These are phyloP conservation scores for Temnothorax ravouxi DNA, from an alignment of 2,888 invertebrate genomes.

Conservation along the genomic window DNA sequence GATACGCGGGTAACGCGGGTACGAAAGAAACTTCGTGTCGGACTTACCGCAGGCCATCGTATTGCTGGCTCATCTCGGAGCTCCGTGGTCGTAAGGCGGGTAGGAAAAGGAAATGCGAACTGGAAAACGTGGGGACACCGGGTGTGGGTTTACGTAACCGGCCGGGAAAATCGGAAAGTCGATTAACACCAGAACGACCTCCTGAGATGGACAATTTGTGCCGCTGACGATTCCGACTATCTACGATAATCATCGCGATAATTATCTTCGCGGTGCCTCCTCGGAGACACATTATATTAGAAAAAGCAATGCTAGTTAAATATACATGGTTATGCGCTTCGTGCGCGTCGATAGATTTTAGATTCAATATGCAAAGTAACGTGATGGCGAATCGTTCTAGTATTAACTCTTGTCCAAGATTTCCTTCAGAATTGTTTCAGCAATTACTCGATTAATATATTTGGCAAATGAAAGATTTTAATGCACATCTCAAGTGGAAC, in stretches of 20 bases:
- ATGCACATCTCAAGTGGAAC: background rate
- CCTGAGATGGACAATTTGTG: background rate
- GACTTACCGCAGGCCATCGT: slow-evolving; percentile 57
- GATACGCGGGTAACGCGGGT: slow-evolving; percentile 50
- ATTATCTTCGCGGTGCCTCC: background rate
- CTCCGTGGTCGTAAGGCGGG: slow-evolving; percentile 53
- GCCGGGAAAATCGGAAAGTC: background rate
- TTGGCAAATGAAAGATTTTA: background rate
- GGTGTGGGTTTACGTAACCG: background rate
- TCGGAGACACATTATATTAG: background rate
- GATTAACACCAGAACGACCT: slow-evolving; percentile 28
- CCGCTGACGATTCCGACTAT: background rate
- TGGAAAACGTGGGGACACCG: background rate
- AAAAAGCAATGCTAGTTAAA: slow-evolving; percentile 17
- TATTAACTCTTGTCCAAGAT: slow-evolving; percentile 1
- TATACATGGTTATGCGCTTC: background rate
- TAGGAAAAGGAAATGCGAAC: slow-evolving; percentile 20
- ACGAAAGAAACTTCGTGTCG: slow-evolving; percentile 56
- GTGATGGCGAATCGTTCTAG: slow-evolving; percentile 4
- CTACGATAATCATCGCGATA: slow-evolving; percentile 4
- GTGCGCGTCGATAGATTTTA: slow-evolving; percentile 10
- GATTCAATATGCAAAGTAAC: slow-evolving; percentile 2
- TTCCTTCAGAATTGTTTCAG: background rate
- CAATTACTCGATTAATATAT: background rate
- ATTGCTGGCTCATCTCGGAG: slow-evolving; percentile 66